phyloP scores from a whole-genome alignment of 1,140 invertebrate genomes.

The Campoletis sonorensis region DNA sequence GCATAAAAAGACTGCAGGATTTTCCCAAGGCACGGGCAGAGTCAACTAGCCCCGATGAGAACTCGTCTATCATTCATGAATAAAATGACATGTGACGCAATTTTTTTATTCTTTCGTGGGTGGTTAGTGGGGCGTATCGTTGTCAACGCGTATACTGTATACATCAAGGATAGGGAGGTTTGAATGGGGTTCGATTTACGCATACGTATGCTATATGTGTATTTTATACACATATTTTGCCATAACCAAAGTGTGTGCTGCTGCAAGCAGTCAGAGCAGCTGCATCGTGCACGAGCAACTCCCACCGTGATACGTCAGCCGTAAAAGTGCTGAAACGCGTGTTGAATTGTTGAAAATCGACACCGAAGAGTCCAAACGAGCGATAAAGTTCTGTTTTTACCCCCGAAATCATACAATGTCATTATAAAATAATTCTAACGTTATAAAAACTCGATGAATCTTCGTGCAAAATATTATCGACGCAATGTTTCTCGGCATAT shows the following conservation, averaged over 20 bases:
- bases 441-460: too few relatives aligned
- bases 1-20: conserved; percentile 27
- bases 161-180: conserved; percentile 52
- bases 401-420: neutral
- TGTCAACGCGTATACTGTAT: conserved; percentile 18
- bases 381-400: neutral
- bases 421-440: neutral
- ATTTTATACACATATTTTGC: conserved; percentile 8
- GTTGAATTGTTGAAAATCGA: conserved; percentile 31
- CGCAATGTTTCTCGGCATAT: neutral
- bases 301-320: conserved; percentile 56
- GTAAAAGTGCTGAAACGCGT: conserved; percentile 49
- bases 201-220: conserved; percentile 53
- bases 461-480: neutral
- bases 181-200: conserved; percentile 22
- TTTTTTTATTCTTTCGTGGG: conserved; percentile 64
- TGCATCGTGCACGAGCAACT: conserved; percentile 50
- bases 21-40: neutral
- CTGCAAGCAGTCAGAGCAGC: conserved; percentile 41
- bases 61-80: conserved; percentile 64
- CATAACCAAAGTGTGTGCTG: neutral
- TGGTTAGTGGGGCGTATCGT: conserved; percentile 72
- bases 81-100: conserved; percentile 69
- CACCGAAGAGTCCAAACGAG: neutral
- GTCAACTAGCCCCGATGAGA: conserved; percentile 60